phyloP scores from a whole-genome alignment of 2,888 invertebrate genomes.

The Drosophila gaucha region DNA sequence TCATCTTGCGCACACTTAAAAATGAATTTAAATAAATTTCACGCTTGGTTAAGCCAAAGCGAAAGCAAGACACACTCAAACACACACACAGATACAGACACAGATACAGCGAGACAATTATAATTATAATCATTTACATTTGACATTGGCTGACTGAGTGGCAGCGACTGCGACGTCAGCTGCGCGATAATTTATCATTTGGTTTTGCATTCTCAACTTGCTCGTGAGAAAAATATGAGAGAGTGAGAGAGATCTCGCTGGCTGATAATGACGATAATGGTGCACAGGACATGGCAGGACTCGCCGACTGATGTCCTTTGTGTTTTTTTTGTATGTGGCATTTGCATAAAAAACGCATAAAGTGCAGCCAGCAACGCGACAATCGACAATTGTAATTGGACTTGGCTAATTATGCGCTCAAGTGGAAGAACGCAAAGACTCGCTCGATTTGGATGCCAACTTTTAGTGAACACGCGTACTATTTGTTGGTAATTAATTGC shows the following conservation, averaged over 20 bases:
- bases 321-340: conserved; percentile 13
- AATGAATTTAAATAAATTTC: conserved; percentile 81
- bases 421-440: conserved; percentile 47
- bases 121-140: conserved; percentile 77
- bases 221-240: conserved; percentile 52
- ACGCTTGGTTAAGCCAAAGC: conserved; percentile 76
- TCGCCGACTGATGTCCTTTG: conserved; percentile 29
- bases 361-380: conserved; percentile 33
- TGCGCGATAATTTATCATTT: conserved; percentile 75
- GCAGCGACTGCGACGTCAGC: conserved; percentile 38
- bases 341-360: conserved; percentile 77
- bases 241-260: conserved; percentile 2
- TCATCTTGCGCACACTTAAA: conserved; percentile 77
- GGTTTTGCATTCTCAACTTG: conserved; percentile 46
- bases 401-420: conserved; percentile 60
- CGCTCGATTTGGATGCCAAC: not conserved
- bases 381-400: conserved; percentile 42
- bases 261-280: conserved; percentile 37
- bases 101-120: conserved; percentile 57
- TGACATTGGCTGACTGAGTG: conserved; percentile 69
- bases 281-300: conserved; percentile 24
- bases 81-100: conserved; percentile 7
- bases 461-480: conserved; percentile 36
- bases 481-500: conserved; percentile 76
- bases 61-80: conserved; percentile 42